A percentile compares a stretch with the other conserved stretches of the same genome.
Conservation (phyloP, 2,888 invertebrate species). For the Leucoptera coffeella region DNA sequence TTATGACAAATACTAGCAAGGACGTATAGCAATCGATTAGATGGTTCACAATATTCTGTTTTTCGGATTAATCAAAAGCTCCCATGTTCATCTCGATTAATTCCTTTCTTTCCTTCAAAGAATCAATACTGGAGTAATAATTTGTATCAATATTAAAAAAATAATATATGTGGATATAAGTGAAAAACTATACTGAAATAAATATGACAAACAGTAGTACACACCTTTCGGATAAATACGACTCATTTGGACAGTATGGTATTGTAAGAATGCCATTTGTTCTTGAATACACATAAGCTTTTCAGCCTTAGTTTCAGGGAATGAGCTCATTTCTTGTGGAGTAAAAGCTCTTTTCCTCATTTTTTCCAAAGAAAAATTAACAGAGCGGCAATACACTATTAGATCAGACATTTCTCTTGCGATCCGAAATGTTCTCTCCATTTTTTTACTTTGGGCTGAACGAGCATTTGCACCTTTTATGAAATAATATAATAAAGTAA, state of each 20-base stretch:
- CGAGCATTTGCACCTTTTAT: conserved; percentile 53
- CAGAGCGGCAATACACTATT: conserved; percentile 87
- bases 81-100: too few species aligned
- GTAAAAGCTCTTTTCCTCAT: conserved; percentile 64
- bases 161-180: too few species aligned
- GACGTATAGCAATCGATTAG: too few species aligned
- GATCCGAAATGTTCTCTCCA: conserved; percentile 85
- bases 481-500: too few species aligned
- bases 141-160: too few species aligned
- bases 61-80: too few species aligned
- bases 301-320: conserved; percentile 94
- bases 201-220: too few species aligned
- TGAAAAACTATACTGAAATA: too few species aligned
- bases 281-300: conserved; percentile 81
- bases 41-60: too few species aligned
- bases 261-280: conserved; percentile 61
- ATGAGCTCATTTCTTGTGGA: conserved; percentile 97
- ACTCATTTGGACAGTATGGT: conserved; percentile 81
- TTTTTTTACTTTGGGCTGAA: conserved; percentile 72
- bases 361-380: conserved; percentile 71
- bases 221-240: conserved; percentile 94
- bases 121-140: too few species aligned
- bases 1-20: too few species aligned
- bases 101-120: too few species aligned
- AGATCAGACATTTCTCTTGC: conserved; percentile 97